A percentile compares a stretch with the other conserved stretches of the same genome.
phyloP scores from a whole-genome alignment of 1,140 invertebrate species.

The Macrocentrus cingulum region DNA sequence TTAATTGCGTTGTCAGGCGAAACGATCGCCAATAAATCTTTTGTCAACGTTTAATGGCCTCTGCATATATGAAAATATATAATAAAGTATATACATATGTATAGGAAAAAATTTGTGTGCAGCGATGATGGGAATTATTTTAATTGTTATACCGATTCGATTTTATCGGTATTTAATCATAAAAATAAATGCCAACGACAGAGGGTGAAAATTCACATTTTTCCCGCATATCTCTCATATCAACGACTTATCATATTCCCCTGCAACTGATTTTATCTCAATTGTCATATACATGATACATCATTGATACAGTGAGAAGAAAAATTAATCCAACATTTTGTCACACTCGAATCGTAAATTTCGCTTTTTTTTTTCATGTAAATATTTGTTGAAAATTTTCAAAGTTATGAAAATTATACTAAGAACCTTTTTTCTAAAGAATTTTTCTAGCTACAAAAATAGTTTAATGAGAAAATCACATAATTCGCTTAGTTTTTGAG shows the following conservation, averaged over 20 bases:
- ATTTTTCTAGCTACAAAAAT: too few species aligned
- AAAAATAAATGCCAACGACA: background rate
- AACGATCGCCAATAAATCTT: constrained; percentile 20
- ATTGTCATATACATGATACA: background rate
- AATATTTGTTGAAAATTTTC: background rate
- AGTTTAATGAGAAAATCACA: too few species aligned
- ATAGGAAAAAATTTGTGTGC: too few species aligned
- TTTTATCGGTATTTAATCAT: background rate
- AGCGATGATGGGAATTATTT: constrained; percentile 12
- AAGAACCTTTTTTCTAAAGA: too few species aligned
- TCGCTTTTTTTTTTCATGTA: background rate
- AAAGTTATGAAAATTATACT: too few species aligned
- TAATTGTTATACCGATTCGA: constrained; percentile 14
- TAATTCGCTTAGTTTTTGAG: too few species aligned
- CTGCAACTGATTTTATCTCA: background rate
- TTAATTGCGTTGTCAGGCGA: constrained; percentile 45
- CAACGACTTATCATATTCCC: background rate
- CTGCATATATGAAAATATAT: background rate
- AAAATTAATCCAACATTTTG: background rate
- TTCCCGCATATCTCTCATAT: background rate
- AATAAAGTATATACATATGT: background rate
- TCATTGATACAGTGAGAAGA: background rate
- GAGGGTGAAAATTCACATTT: background rate
- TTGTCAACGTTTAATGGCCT: constrained; percentile 25
- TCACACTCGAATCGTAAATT: background rate